phyloP scores from a whole-genome alignment of 2,113 vertebrate species.

The Neotragus moschatus region DNA sequence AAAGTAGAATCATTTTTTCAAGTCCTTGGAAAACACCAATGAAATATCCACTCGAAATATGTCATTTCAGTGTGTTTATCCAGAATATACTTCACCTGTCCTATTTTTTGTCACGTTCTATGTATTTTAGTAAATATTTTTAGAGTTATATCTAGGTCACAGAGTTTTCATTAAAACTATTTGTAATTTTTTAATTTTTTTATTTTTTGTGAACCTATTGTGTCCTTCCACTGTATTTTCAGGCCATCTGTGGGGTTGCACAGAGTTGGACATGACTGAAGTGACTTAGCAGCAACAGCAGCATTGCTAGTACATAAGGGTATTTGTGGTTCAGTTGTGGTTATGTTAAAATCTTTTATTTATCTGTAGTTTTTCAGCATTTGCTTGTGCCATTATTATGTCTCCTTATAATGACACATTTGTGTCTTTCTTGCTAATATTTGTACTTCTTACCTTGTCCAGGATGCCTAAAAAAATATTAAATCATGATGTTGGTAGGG shows the following conservation, averaged over 20 bases:
- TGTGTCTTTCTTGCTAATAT: background rate
- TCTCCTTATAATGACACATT: background rate
- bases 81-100: background rate
- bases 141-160: background rate
- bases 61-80: slow-evolving; percentile 16
- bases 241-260: background rate
- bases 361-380: background rate
- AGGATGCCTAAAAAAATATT: slow-evolving; percentile 19
- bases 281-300: no score
- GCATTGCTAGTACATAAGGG: background rate
- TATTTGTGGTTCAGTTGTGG: background rate
- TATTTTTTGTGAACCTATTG: background rate
- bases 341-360: background rate
- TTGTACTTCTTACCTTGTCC: slow-evolving; percentile 31
- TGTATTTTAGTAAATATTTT: slow-evolving; percentile 8
- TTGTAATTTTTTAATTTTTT: background rate
- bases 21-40: background rate
- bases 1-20: slow-evolving; percentile 11
- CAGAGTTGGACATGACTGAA: no score
- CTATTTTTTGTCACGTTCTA: background rate
- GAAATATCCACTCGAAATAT: slow-evolving; percentile 13
- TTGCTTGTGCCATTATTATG: slow-evolving; percentile 9
- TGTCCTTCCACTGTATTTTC: background rate
- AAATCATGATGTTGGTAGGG: background rate
- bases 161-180: slow-evolving; percentile 33